These are phyloP conservation scores for Drosophila melanogaster DNA, from an alignment of 1,140 invertebrate species.

Conservation along the genomic window Release_6_plus_ISO1_MT NC_004354.4:8272501-8273000, in stretches of 20 bases:
- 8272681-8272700: conserved; percentile 51
- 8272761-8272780: conserved; percentile 59
- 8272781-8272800: conserved; percentile 66
- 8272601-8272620: conserved; percentile 71
- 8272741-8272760: conserved; percentile 59
- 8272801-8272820: conserved; percentile 63
- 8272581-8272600: conserved; percentile 70
- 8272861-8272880: conserved; percentile 66
- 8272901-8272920: not conserved
- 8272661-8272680: not conserved
- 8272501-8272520: conserved; percentile 60
- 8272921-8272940: conserved; percentile 40
- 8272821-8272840: conserved; percentile 62
- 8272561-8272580: conserved; percentile 49
- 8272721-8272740: conserved; percentile 42
- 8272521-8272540: conserved; percentile 34
- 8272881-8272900: conserved; percentile 72
- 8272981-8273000: conserved; percentile 72
- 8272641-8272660: too few relatives aligned
- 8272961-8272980: conserved; percentile 63
- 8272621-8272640: conserved; percentile 22
- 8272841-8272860: conserved; percentile 42
- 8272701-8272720: conserved; percentile 46
- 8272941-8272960: conserved; percentile 55
- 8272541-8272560: conserved; percentile 78